Evolutionary conservation across 2,888 invertebrate genomes (phyloP), one percentile per base, ranked within the genome.

Genomic region (Tenodera sinensis): DNA sequence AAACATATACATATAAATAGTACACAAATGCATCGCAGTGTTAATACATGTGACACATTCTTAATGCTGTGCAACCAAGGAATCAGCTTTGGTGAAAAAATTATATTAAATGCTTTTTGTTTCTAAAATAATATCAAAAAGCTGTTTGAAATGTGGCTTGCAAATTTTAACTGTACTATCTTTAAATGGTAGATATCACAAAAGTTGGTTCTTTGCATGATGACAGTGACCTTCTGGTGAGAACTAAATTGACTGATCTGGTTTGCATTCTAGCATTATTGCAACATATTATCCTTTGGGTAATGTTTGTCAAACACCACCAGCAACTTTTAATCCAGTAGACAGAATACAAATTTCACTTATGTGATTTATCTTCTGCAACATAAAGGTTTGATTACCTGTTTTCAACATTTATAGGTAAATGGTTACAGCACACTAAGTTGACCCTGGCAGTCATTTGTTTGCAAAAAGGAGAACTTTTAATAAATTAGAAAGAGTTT

Each of bases 261-360:
- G 89, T 90, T 90, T 90, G 90, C 90, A 90, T 90, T 90, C 89
- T 90, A 90, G 90, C 90, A 90, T 90, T 71, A 90, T 90, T 90
- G 90, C 88, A 89, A 90, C 88, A 89, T 89, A 81, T 89, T 89
- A 89, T 89, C 89, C 88, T 84, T 81, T 89, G 89, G 88, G 88
- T 83, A 89, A 88, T 88, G 28, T 90, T 89, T 89, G 83, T 89
- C 85, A 42, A 87, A 89, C 88, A 89, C 84, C 81, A 83, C 84
- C 86, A 88, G 89, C 85, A 90, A 89, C 86, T 85, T 84, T 34
- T 42, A 12, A 42, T 42, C 42, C 42, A 42, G 12, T 42, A 1
- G 42, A 34, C 34, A 34, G 6, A 34, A 34, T 34, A 4, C 34
- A 34, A 34, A 34, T 34, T 34, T 34, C 4, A 34, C 2, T 4